Evolutionary conservation across 2,888 invertebrate genomes (phyloP).

Genomic region (Drosophila nigricruria): DNA sequence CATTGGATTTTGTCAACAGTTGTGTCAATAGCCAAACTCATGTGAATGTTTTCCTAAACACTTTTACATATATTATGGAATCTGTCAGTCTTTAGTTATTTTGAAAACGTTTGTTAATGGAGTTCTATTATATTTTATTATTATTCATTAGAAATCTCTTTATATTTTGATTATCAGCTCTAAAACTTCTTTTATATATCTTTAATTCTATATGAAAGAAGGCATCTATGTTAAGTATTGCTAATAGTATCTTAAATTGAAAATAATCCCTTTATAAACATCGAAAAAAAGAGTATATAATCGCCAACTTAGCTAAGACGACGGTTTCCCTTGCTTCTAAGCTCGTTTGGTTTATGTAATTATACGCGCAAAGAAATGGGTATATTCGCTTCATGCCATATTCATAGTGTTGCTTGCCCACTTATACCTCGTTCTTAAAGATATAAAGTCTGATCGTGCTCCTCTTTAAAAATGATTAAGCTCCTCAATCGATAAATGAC

Average conservation of each 20-base stretch:
- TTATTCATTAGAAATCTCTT: background rate
- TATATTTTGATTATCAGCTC: background rate
- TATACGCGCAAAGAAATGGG: background rate
- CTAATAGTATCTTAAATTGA: background rate
- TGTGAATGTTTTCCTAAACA: background rate
- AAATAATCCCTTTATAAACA: background rate
- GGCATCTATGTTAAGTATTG: background rate
- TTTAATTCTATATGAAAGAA: background rate
- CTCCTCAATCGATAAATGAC: background rate
- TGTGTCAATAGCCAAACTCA: background rate
- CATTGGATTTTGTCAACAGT: background rate
- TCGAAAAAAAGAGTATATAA: background rate
- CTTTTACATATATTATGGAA: too few relatives aligned
- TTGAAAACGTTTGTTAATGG: background rate
- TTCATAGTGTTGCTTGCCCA: rapidly evolving
- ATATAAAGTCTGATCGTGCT: background rate
- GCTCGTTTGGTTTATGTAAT: background rate
- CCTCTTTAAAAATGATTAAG: background rate
- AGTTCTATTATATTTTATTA: background rate
- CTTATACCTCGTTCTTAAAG: background rate
- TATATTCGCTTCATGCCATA: background rate
- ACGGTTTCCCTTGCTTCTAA: background rate
- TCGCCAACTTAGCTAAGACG: background rate
- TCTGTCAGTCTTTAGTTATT: background rate
- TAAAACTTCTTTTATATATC: background rate